phyloP scores from a whole-genome alignment of 2,113 vertebrate genomes.

The Paraplagusia blochii region DNA sequence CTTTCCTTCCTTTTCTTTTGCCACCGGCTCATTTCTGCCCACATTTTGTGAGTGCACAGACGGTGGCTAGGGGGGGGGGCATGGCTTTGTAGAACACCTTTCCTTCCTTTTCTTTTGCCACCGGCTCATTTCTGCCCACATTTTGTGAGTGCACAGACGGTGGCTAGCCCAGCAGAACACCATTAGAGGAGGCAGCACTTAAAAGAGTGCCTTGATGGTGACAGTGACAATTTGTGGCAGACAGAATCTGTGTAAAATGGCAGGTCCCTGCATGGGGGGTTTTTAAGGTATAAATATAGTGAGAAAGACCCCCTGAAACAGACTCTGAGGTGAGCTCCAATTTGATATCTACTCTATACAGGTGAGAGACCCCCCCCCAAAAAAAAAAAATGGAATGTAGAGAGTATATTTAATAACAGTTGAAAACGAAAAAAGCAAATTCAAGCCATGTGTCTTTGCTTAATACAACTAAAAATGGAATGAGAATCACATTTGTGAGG shows the following conservation, averaged over 20 bases:
- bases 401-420: conserved; percentile 22
- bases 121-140: conserved; percentile 52
- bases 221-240: conserved; percentile 35
- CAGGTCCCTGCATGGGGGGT: neutral
- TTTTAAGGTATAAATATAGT: neutral
- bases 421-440: conserved; percentile 7
- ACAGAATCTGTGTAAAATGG: conserved; percentile 15
- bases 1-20: conserved; percentile 50
- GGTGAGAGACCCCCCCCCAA: too few species aligned
- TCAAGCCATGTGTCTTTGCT: conserved; percentile 22
- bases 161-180: conserved; percentile 35
- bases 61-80: conserved; percentile 30
- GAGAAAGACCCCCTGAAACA: neutral
- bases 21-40: conserved; percentile 52
- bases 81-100: conserved; percentile 73
- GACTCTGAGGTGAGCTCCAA: too few species aligned
- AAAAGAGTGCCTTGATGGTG: conserved; percentile 35
- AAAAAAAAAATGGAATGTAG: conserved; percentile 25
- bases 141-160: conserved; percentile 33
- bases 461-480: neutral
- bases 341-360: too few species aligned
- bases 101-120: conserved; percentile 43
- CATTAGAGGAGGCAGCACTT: conserved; percentile 63
- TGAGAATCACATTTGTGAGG: conserved; percentile 29
- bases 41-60: conserved; percentile 36